A percentile compares a stretch with the other conserved stretches of the same genome.
phyloP scores from a whole-genome alignment of 2,113 vertebrate species.

The Coptodon rendalli region DNA sequence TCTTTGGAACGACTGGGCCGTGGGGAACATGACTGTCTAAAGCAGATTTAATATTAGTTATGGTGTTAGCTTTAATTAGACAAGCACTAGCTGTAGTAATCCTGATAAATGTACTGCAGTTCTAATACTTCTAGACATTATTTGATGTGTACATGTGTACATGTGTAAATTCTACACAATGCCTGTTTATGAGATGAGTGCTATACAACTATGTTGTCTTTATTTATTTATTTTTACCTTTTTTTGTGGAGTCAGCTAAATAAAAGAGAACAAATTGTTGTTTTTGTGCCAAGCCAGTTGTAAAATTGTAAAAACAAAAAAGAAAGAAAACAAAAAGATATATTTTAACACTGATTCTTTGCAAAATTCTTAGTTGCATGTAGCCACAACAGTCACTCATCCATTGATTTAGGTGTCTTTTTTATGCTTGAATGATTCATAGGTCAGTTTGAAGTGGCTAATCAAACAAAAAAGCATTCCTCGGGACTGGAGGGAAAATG shows the following conservation, averaged over 20 bases:
- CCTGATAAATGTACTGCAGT: background rate
- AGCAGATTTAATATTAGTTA: background rate
- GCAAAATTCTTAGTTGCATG: background rate
- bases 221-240: background rate
- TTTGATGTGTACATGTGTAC: background rate
- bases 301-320: background rate
- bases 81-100: background rate
- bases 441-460: background rate
- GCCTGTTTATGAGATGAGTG: background rate
- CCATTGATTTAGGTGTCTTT: background rate
- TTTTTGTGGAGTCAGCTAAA: background rate
- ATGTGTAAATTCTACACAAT: background rate
- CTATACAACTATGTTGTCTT: background rate
- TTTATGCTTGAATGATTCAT: background rate
- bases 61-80: background rate
- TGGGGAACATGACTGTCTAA: background rate
- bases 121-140: background rate
- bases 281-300: background rate
- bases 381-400: background rate
- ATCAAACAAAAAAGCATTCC: background rate
- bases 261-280: background rate
- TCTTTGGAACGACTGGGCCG: background rate
- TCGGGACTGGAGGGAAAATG: background rate
- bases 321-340: background rate
- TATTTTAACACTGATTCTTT: background rate